phyloP scores from a whole-genome alignment of 2,888 invertebrate species.

The Chydorus sphaericus region DNA sequence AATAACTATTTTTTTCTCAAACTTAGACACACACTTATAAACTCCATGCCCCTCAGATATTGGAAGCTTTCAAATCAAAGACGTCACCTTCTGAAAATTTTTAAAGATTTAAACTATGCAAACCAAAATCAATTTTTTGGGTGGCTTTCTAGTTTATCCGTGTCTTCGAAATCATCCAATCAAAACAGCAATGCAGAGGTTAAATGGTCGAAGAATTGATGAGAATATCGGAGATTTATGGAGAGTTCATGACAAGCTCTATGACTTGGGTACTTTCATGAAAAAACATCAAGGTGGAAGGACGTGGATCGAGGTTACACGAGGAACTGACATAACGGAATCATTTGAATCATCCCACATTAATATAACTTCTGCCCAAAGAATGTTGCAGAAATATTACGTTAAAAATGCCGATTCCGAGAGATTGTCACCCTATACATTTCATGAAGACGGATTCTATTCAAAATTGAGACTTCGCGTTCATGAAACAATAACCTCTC shows the following conservation, averaged over 20 bases:
- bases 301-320: constrained; percentile 44
- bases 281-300: constrained; percentile 70
- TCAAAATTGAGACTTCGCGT: constrained; percentile 41
- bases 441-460: constrained; percentile 58
- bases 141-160: too few species aligned
- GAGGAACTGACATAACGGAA: constrained; percentile 29
- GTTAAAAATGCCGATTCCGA: constrained; percentile 44
- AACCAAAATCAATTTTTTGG: too few species aligned
- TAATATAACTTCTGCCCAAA: constrained; percentile 38
- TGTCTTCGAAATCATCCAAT: constrained; percentile 34
- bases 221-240: constrained; percentile 64
- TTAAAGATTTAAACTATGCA: too few species aligned
- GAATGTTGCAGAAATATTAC: constrained; percentile 47
- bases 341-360: constrained; percentile 27
- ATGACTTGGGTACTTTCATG: constrained; percentile 68
- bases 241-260: constrained; percentile 59
- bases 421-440: constrained; percentile 55
- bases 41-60: too few species aligned
- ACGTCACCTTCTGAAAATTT: too few species aligned
- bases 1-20: too few species aligned
- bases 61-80: too few species aligned
- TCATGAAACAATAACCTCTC: too few species aligned
- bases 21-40: too few species aligned
- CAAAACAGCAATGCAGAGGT: constrained; percentile 40
- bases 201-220: constrained; percentile 45